phyloP scores from a whole-genome alignment of 2,113 vertebrate species.

The Leptodactylus fuscus region DNA sequence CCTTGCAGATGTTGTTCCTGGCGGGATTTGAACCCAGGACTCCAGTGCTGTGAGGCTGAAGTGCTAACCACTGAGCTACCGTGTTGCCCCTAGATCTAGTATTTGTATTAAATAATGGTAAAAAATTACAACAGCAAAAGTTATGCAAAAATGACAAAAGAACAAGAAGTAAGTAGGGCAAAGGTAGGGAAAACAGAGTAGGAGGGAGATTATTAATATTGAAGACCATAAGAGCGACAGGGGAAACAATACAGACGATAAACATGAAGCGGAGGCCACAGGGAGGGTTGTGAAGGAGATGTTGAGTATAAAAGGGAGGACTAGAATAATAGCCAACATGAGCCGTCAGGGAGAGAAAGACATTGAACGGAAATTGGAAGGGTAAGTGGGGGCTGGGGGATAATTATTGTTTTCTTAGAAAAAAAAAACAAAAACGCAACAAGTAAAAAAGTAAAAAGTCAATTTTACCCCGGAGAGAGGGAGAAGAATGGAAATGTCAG shows the following conservation, averaged over 20 bases:
- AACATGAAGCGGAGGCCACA: slow-evolving; percentile 4
- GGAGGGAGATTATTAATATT: background rate
- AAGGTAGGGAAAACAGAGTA: slow-evolving; percentile 26
- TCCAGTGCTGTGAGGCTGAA: too few species aligned
- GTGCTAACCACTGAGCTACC: too few species aligned
- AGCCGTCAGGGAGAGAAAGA: slow-evolving; percentile 4
- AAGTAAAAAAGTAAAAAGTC: slow-evolving; percentile 19
- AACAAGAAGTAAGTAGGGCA: slow-evolving; percentile 9
- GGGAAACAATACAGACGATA: slow-evolving; percentile 9
- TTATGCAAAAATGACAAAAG: background rate
- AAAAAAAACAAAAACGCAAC: slow-evolving; percentile 8
- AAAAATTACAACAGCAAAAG: background rate
- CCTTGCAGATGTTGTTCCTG: too few species aligned
- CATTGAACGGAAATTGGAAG: slow-evolving; percentile 33
- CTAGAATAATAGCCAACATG: slow-evolving; percentile 30
- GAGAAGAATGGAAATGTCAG: slow-evolving; percentile 7
- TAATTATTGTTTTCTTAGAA: background rate
- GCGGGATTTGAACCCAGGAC: too few species aligned
- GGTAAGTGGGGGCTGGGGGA: background rate
- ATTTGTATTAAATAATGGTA: background rate
- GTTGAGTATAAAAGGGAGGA: slow-evolving; percentile 28
- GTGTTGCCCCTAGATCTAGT: too few species aligned
- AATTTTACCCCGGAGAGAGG: slow-evolving; percentile 16
- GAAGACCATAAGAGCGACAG: background rate
- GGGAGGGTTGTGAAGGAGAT: slow-evolving; percentile 17